A percentile compares a stretch with the other conserved stretches of the same genome.
phyloP scores from a whole-genome alignment of 2,797 vertebrate genomes.

The Chelon auratus region DNA sequence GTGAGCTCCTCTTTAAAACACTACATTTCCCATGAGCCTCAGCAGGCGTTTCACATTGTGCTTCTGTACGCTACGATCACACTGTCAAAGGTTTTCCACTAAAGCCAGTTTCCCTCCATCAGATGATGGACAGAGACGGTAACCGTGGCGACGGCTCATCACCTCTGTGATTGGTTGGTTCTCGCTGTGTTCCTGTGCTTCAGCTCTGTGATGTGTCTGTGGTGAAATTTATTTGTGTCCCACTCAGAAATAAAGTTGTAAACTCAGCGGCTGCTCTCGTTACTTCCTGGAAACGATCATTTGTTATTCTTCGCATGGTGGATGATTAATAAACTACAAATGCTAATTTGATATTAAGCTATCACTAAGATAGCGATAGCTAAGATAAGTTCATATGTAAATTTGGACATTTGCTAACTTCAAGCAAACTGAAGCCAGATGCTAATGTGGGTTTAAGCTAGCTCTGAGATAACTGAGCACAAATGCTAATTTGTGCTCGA shows the following conservation, averaged over 20 bases:
- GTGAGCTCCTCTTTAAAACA: constrained; percentile 6
- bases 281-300: too few species aligned
- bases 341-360: too few species aligned
- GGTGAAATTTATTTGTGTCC: constrained; percentile 41
- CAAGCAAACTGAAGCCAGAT: too few species aligned
- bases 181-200: constrained; percentile 52
- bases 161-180: constrained; percentile 52
- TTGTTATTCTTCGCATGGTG: too few species aligned
- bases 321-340: too few species aligned
- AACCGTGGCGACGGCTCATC: constrained; percentile 31
- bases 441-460: too few species aligned
- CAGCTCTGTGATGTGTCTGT: constrained; percentile 48
- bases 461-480: too few species aligned
- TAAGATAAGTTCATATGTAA: too few species aligned
- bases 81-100: background rate
- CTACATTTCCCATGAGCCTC: constrained; percentile 37
- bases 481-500: too few species aligned
- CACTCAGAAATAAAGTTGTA: constrained; percentile 62
- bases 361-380: too few species aligned
- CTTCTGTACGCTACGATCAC: background rate
- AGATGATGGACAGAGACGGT: background rate
- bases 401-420: too few species aligned
- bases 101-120: constrained; percentile 5
- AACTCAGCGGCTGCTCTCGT: background rate
- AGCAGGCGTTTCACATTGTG: background rate